phyloP scores from a whole-genome alignment of 37 sponge, comb jelly and placozoan genomes.

The Cladorhizidae sp. region DNA sequence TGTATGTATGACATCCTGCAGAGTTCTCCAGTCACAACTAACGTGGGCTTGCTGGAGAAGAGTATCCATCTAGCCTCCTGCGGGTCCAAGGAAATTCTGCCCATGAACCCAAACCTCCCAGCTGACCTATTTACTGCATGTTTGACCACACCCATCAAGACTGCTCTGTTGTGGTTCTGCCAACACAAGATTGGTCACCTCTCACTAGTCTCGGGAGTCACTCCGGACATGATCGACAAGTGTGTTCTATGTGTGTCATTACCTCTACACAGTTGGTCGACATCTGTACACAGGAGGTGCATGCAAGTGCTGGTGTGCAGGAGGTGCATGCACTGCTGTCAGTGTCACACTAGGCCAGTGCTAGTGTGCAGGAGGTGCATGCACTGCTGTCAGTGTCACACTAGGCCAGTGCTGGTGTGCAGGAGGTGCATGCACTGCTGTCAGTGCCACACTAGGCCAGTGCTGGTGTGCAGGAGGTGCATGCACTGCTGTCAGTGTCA shows the following conservation, averaged over 20 bases:
- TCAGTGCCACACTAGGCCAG: too few relatives aligned
- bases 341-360: background rate
- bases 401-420: too few relatives aligned
- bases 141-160: slow-evolving; percentile 92
- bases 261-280: too few relatives aligned
- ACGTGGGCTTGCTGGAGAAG: slow-evolving; percentile 50
- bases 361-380: too few relatives aligned
- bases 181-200: slow-evolving; percentile 34
- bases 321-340: background rate
- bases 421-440: too few relatives aligned
- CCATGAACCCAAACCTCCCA: slow-evolving; percentile 93
- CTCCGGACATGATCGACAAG: slow-evolving; percentile 77
- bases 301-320: background rate
- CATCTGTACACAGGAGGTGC: too few relatives aligned
- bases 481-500: too few relatives aligned
- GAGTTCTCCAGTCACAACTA: slow-evolving; percentile 10
- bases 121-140: slow-evolving; percentile 97
- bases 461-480: too few relatives aligned
- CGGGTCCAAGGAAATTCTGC: slow-evolving; percentile 81
- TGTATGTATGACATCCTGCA: too few relatives aligned
- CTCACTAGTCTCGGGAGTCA: slow-evolving; percentile 58
- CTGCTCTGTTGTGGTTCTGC: slow-evolving; percentile 74
- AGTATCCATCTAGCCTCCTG: slow-evolving; percentile 93
- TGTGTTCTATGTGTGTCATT: slow-evolving; percentile 30
- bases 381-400: too few relatives aligned